Evolutionary conservation across 2,888 invertebrate genomes (phyloP).

Genomic region (Platycheirus albimanus): DNA sequence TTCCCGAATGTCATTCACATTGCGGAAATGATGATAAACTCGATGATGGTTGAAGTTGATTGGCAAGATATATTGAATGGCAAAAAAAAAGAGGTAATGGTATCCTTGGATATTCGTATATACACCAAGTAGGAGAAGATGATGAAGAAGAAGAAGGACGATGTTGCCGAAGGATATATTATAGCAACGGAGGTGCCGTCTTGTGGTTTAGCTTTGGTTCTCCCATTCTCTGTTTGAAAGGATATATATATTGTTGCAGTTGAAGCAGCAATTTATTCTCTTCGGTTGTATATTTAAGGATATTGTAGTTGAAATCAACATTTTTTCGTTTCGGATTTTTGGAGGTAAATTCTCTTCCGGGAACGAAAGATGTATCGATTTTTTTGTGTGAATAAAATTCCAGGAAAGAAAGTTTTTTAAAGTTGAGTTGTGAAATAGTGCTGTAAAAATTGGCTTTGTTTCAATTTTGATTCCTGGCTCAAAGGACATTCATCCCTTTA

Average conservation of each 20-base stretch:
- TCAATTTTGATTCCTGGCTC: no score
- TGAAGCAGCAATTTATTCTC: slow-evolving; percentile 1
- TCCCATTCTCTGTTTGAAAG: background rate
- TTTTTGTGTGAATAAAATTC: background rate
- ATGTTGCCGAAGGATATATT: background rate
- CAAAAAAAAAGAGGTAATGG: slow-evolving; percentile 18
- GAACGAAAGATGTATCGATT: background rate
- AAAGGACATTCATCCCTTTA: no score
- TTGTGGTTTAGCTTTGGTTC: slow-evolving; percentile 16
- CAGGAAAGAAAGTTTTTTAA: no score
- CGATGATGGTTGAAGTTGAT: slow-evolving; percentile 57
- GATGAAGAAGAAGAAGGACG: background rate
- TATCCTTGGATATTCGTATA: background rate
- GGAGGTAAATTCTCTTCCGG: background rate
- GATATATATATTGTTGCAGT: slow-evolving; percentile 4
- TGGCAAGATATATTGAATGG: slow-evolving; percentile 29
- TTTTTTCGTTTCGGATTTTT: background rate
- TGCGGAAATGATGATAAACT: slow-evolving; percentile 71
- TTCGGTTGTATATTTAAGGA: background rate
- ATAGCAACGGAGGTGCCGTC: slow-evolving; percentile 1
- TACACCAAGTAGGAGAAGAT: no score
- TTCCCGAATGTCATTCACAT: slow-evolving; percentile 67
- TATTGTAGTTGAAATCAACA: background rate
- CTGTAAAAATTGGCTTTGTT: no score
- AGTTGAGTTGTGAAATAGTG: no score